A percentile compares a stretch with the other conserved stretches of the same genome.
phyloP scores from a whole-genome alignment of 2,888 invertebrate species.

The Pollenia amentaria region DNA sequence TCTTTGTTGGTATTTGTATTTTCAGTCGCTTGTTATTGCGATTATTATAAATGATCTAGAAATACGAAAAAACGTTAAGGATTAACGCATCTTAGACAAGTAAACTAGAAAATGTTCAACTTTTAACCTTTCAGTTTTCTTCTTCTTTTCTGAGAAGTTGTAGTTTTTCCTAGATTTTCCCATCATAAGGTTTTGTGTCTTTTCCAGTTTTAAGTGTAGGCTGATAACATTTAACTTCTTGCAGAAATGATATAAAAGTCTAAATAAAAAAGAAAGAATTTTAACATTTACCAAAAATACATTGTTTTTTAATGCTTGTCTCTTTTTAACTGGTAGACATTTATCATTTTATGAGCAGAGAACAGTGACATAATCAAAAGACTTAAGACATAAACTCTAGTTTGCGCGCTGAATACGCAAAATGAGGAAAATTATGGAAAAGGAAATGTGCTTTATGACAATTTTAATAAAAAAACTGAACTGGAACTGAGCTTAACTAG shows the following conservation, averaged over 20 bases:
- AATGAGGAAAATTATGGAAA: neutral
- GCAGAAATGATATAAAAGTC: slow-evolving; percentile 4
- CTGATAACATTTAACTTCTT: slow-evolving; percentile 47
- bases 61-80: slow-evolving; percentile 57
- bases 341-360: slow-evolving; percentile 51
- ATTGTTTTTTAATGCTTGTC: slow-evolving; percentile 45
- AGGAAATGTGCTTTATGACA: neutral
- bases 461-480: neutral
- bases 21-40: slow-evolving; percentile 9
- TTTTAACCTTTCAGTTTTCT: slow-evolving; percentile 65
- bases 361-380: slow-evolving; percentile 34
- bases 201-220: slow-evolving; percentile 55
- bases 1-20: neutral
- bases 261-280: neutral
- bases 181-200: slow-evolving; percentile 29
- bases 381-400: slow-evolving; percentile 34
- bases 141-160: slow-evolving; percentile 60
- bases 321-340: slow-evolving; percentile 34
- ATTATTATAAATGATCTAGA: slow-evolving; percentile 60
- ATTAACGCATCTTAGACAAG: slow-evolving; percentile 66
- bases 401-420: slow-evolving; percentile 2
- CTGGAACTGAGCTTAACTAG: neutral
- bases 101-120: slow-evolving; percentile 68
- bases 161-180: slow-evolving; percentile 61
- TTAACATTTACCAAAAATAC: neutral